Evolutionary conservation across 1,140 invertebrate species (phyloP).

Genomic region (Tetramorium alpestre): DNA sequence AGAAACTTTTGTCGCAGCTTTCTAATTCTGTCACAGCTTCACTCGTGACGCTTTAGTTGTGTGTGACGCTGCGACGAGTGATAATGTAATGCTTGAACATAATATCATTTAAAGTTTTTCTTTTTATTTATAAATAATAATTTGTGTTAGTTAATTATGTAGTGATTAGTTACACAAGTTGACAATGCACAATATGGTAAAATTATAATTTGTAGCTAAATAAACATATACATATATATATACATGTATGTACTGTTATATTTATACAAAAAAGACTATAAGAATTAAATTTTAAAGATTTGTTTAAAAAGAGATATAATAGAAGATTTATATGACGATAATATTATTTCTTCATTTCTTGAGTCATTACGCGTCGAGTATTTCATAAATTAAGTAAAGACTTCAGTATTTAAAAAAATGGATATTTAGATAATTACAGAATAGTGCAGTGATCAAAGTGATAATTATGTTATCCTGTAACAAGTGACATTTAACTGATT

Average conservation of each 20-base stretch:
- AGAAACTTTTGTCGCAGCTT: conserved; percentile 70
- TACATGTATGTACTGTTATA: neutral
- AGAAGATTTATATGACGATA: neutral
- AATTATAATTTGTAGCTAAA: neutral
- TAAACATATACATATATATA: neutral
- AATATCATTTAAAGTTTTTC: neutral
- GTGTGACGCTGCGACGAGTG: neutral
- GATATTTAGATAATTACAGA: neutral
- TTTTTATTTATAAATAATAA: neutral
- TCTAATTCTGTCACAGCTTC: conserved; percentile 68
- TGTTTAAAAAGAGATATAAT: neutral
- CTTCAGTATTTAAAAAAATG: neutral
- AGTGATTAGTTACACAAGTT: neutral
- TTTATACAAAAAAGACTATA: neutral
- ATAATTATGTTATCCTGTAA: neutral
- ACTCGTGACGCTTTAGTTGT: conserved; percentile 47
- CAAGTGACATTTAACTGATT: neutral
- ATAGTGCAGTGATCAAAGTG: neutral
- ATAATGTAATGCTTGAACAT: neutral
- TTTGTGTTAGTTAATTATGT: neutral
- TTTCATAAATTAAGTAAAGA: neutral
- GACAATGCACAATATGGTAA: neutral
- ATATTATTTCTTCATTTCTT: neutral
- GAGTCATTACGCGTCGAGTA: neutral
- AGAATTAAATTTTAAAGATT: neutral